Conservation (phyloP, 2,797 vertebrate species). For the Prionace glauca region DNA sequence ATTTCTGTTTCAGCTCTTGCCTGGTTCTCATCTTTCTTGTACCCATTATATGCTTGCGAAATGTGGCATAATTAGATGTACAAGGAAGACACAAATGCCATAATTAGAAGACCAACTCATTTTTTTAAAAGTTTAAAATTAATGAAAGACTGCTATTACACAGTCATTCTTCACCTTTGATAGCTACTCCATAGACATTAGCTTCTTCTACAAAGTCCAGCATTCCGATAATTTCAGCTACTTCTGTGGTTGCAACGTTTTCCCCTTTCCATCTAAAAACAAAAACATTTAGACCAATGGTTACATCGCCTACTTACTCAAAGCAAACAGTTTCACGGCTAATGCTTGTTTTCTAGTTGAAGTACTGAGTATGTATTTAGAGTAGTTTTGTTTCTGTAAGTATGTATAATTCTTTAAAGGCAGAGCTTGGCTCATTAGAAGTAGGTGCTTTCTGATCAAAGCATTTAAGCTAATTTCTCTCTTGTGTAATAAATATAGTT, state of each 20-base stretch:
- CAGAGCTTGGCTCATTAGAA: neutral
- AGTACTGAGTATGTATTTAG: neutral
- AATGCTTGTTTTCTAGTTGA: neutral
- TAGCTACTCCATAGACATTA: slow-evolving; percentile 41
- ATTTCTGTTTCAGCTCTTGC: neutral
- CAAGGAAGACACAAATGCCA: neutral
- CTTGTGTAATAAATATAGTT: neutral
- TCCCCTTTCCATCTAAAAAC: slow-evolving; percentile 49
- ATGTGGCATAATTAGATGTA: neutral
- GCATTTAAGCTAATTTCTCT: neutral
- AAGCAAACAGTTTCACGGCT: neutral
- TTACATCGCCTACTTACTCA: neutral
- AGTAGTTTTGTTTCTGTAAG: neutral
- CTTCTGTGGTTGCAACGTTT: slow-evolving; percentile 47
- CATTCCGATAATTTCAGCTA: slow-evolving; percentile 39
- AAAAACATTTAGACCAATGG: neutral
- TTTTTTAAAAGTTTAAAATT: neutral
- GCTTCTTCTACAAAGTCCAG: slow-evolving; percentile 46
- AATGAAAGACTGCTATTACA: neutral
- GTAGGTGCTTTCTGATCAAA: neutral
- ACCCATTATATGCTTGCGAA: neutral
- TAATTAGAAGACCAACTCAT: neutral
- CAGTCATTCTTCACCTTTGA: slow-evolving; percentile 26
- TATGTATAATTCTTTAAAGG: neutral
- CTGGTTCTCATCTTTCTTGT: neutral